Conservation (phyloP, 2,113 vertebrate genomes). For the Periophthalmodon schlosseri region DNA sequence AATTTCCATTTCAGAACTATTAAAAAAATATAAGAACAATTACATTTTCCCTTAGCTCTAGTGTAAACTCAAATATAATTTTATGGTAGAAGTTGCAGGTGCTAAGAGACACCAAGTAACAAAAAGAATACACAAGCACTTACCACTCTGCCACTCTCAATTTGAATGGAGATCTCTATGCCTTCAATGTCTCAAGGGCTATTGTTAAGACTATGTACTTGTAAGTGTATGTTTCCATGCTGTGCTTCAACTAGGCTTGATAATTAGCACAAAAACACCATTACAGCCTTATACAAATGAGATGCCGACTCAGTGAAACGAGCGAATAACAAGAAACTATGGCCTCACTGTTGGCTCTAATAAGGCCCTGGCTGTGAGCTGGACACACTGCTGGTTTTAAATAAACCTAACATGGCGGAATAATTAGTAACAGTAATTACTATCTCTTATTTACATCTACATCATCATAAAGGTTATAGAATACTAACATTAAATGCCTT, state of each 20-base stretch:
- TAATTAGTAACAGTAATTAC: conserved; percentile 9
- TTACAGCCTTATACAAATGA: conserved; percentile 40
- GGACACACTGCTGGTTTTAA: conserved; percentile 25
- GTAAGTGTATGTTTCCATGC: conserved; percentile 38
- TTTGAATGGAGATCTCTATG: conserved; percentile 29
- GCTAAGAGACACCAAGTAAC: neutral
- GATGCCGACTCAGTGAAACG: conserved; percentile 38
- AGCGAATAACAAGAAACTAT: conserved; percentile 28
- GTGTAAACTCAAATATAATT: neutral
- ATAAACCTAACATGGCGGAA: conserved; percentile 21
- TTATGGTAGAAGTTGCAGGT: neutral
- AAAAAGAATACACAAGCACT: neutral
- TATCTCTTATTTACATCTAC: neutral
- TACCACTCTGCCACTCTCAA: neutral
- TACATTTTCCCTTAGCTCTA: neutral
- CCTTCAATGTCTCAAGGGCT: conserved; percentile 45
- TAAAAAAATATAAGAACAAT: neutral
- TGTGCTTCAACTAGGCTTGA: conserved; percentile 29
- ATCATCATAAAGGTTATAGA: neutral
- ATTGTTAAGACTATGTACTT: conserved; percentile 27
- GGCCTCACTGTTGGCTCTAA: conserved; percentile 34
- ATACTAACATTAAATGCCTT: neutral
- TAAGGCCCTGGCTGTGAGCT: conserved; percentile 13
- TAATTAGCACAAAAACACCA: conserved; percentile 55
- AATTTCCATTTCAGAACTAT: neutral